Evolutionary conservation across 2,113 vertebrate species (phyloP), one percentile per base, ranked within the genome.

Genomic region (Columbina picui): DNA sequence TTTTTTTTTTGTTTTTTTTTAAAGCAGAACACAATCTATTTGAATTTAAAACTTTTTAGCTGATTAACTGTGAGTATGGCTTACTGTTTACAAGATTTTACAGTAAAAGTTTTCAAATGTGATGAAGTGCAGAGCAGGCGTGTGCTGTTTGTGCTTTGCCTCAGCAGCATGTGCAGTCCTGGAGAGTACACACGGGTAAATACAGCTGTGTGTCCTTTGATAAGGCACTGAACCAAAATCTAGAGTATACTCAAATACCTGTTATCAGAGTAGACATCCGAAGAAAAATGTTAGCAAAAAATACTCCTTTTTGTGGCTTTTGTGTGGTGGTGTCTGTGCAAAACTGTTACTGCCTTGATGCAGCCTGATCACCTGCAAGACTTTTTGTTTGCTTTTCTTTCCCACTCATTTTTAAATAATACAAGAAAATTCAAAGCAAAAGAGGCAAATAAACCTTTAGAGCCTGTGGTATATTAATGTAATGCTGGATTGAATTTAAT

Each of bases 281-380:
- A n/a, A 80, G 52, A 49, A 49, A 87, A 26, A 61, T 1, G 3
- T 27, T 7, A 7, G 41, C 6, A 45, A 32, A 81, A 36, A 3
- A 2, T 1, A 8, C 0, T 2, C 6, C 5, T 10, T 56, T 57
- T 56, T 55, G 41, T 84, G 21, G 20, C 12, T 53, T 10, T 34
- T 55, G 64, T 41, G 39, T 75, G 21, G 2, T 64, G n/a, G 3
- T 30, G 11, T 43, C 36, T 0, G 5, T 3, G 3, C 27, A 26
- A 3, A 83, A 59, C 10, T 30, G 16, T 45, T n/a, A 25, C 2
- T 32, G 32, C 25, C 23, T 14, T 49, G 17, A 38, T 63, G 68
- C 41, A 49, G 34, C 30, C 29, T 57, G 41, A 34, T 69, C 32
- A 20, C 23, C 27, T 9, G 4, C 11, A 50, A 27, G 22, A 26